These are phyloP conservation scores for Trogon melanurus DNA, from an alignment of 2,113 vertebrate species.

Conservation along the genomic window DNA sequence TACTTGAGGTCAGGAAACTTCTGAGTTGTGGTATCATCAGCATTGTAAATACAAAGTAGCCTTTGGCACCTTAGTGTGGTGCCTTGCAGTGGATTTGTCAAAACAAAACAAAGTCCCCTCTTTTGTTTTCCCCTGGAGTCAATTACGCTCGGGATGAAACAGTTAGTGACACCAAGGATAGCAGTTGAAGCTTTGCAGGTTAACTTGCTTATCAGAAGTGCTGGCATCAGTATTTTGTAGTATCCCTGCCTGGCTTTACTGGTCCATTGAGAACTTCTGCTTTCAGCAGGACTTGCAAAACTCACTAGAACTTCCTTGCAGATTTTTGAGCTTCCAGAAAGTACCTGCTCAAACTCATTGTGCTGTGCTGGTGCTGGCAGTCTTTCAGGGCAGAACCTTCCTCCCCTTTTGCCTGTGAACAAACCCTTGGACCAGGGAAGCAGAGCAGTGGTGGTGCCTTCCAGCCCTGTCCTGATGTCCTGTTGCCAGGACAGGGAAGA, in stretches of 20 bases:
- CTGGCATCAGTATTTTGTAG: conserved; percentile 42
- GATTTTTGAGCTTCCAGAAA: not conserved
- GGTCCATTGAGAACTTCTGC: conserved; percentile 17
- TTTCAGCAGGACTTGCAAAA: conserved; percentile 50
- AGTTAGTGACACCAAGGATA: conserved; percentile 56
- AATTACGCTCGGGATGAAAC: conserved; percentile 66
- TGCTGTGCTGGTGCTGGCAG: not conserved
- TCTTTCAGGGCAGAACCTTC: not conserved
- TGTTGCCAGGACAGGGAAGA: not conserved
- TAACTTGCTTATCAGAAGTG: conserved; percentile 63
- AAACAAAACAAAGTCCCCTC: conserved; percentile 30
- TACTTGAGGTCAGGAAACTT: conserved; percentile 69
- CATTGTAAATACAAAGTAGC: conserved; percentile 64
- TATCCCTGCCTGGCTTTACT: conserved; percentile 39
- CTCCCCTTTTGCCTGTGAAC: not conserved
- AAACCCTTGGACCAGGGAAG: not conserved
- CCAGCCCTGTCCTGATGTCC: not conserved
- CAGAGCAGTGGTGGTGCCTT: rapidly evolving
- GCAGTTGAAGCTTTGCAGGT: conserved; percentile 50
- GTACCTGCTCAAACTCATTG: not conserved
- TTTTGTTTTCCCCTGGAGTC: conserved; percentile 56
- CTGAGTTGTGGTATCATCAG: conserved; percentile 59
- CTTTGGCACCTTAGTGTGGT: conserved; percentile 62
- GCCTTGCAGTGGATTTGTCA: conserved; percentile 53
- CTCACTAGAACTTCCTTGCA: not conserved